Percentiles rank a stretch among this genome's conserved stretches.
phyloP scores from a whole-genome alignment of 1,140 invertebrate species.

The Zaprionus gabonicus region DNA sequence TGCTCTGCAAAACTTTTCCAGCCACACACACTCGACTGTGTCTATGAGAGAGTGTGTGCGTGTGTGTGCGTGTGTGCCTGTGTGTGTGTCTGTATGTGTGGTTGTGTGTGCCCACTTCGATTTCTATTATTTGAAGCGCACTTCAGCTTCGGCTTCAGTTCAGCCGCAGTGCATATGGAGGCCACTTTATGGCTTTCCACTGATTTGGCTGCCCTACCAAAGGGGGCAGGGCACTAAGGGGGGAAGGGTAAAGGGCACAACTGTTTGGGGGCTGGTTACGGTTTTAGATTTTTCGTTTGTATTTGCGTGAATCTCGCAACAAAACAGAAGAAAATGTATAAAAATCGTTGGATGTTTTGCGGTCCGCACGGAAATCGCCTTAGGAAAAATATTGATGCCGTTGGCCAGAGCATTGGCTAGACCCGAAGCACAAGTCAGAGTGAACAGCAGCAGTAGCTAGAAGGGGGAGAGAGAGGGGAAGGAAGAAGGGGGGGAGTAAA shows the following conservation, averaged over 20 bases:
- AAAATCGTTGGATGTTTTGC: slow-evolving; percentile 71
- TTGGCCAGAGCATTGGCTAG: slow-evolving; percentile 10
- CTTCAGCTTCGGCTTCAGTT: slow-evolving; percentile 40
- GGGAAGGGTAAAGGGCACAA: background rate
- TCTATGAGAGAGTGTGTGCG: too few species aligned
- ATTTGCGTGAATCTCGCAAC: slow-evolving; percentile 17
- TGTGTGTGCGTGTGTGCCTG: too few species aligned
- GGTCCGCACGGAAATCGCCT: slow-evolving; percentile 62
- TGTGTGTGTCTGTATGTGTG: background rate
- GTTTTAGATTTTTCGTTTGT: slow-evolving; percentile 27
- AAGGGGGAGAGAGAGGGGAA: background rate
- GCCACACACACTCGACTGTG: slow-evolving; percentile 19
- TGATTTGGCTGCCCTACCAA: slow-evolving; percentile 18
- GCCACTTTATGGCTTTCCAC: slow-evolving; percentile 63
- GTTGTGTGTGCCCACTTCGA: slow-evolving; percentile 25
- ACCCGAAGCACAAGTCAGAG: slow-evolving; percentile 20
- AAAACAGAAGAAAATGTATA: slow-evolving; percentile 52
- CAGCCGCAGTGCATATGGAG: slow-evolving; percentile 51
- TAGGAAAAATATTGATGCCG: slow-evolving; percentile 74
- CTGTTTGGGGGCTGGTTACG: background rate
- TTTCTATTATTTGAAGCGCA: slow-evolving; percentile 37
- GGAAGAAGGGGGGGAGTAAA: slow-evolving; percentile 24
- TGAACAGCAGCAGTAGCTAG: background rate
- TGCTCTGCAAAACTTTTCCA: slow-evolving; percentile 46
- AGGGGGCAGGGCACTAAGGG: background rate